Conservation (phyloP, 2,113 vertebrate genomes). For the Pedionomus torquatus region DNA sequence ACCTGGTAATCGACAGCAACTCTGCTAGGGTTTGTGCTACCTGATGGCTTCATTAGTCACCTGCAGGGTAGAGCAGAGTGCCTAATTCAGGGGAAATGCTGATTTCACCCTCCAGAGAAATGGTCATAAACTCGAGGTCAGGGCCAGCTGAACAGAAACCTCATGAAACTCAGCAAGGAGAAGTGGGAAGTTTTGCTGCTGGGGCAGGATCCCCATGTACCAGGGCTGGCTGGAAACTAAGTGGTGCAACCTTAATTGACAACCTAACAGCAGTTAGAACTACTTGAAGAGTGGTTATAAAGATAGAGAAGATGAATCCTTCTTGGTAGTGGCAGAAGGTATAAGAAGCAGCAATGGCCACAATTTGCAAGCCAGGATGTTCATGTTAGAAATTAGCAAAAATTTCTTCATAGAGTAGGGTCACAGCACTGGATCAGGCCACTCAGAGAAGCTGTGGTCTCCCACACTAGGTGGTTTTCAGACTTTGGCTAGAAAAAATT, state of each 20-base stretch:
- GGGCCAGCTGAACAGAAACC: background rate
- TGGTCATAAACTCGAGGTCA: background rate
- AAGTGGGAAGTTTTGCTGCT: background rate
- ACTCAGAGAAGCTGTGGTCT: background rate
- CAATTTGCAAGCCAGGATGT: background rate
- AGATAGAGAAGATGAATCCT: background rate
- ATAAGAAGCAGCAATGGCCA: background rate
- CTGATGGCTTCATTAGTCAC: background rate
- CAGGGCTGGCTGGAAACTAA: background rate
- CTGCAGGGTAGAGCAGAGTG: accelerated
- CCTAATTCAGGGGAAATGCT: background rate
- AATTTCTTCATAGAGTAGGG: background rate
- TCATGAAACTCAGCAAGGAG: background rate
- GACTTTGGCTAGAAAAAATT: background rate
- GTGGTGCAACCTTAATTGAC: background rate
- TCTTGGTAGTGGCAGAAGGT: background rate
- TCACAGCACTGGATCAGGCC: background rate
- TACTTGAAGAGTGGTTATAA: background rate
- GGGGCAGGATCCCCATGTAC: background rate
- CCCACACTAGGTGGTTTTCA: background rate
- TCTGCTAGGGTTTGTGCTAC: background rate
- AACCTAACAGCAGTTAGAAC: background rate
- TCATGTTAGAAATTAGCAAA: background rate
- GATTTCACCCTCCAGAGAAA: background rate
- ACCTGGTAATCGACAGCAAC: background rate